phyloP scores from a whole-genome alignment of 2,113 vertebrate genomes.

The Onychostoma macrolepis region DNA sequence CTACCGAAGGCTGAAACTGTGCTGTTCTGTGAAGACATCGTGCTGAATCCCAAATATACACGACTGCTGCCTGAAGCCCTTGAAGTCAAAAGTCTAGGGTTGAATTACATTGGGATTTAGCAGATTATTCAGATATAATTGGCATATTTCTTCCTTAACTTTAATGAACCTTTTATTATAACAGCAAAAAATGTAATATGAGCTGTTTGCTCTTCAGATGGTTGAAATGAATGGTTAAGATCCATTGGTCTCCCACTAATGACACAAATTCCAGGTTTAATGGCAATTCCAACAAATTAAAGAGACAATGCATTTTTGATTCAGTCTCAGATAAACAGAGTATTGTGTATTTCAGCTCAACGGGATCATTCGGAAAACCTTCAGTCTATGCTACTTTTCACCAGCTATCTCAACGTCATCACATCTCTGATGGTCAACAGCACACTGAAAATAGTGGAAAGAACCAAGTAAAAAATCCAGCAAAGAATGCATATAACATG shows the following conservation, averaged over 20 bases:
- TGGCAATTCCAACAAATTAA: not conserved
- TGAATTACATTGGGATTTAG: not conserved
- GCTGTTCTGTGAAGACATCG: not conserved
- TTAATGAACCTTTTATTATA: not conserved
- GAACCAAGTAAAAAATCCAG: not conserved
- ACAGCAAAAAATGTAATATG: not conserved
- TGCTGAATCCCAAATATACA: constrained; percentile 28
- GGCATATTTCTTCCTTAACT: not conserved
- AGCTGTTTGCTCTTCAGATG: too few species aligned
- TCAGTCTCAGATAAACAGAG: not conserved
- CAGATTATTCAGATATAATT: not conserved
- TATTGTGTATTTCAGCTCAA: not conserved
- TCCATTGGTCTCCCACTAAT: not conserved
- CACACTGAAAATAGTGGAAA: not conserved
- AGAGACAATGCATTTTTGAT: not conserved
- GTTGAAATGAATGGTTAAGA: not conserved
- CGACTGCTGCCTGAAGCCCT: not conserved
- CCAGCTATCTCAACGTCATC: not conserved
- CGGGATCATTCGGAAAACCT: not conserved
- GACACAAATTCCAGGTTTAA: not conserved
- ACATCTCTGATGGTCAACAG: not conserved
- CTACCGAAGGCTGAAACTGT: not conserved
- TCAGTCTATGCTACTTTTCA: not conserved
- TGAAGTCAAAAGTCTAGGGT: not conserved
- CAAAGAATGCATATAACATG: not conserved